Conservation (phyloP, 2,888 invertebrate genomes). For the Cheilosia impressa region DNA sequence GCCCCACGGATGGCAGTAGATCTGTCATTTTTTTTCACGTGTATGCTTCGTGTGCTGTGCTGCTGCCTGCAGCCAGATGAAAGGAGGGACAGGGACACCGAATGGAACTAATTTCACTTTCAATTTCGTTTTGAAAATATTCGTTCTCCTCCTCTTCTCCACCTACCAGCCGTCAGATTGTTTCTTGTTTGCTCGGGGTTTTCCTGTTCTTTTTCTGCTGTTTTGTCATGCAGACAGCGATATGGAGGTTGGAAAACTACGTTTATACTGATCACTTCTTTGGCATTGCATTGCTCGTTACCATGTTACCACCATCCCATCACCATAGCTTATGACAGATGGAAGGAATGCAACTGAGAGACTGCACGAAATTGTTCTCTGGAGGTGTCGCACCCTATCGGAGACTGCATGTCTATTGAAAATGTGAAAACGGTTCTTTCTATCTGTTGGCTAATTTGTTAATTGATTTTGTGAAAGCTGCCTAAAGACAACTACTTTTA, state of each 20-base stretch:
- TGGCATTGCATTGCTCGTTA: constrained; percentile 20
- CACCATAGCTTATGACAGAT: constrained; percentile 10
- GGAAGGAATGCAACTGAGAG: neutral
- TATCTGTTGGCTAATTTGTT: too few relatives aligned
- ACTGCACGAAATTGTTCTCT: neutral
- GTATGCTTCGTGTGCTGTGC: neutral
- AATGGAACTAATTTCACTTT: constrained; percentile 70
- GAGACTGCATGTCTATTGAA: neutral
- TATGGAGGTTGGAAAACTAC: constrained; percentile 40
- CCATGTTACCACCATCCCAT: neutral
- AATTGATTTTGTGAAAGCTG: too few relatives aligned
- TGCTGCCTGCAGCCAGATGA: neutral
- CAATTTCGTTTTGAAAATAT: constrained; percentile 63
- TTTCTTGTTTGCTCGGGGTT: constrained; percentile 16
- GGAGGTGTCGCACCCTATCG: constrained; percentile 1
- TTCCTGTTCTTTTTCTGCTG: neutral
- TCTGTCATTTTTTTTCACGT: constrained; percentile 30
- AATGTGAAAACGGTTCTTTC: neutral
- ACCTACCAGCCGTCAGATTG: neutral
- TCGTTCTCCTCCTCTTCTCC: constrained; percentile 27
- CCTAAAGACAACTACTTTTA: too few relatives aligned
- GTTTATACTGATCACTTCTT: constrained; percentile 50
- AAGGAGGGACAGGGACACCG: constrained; percentile 31
- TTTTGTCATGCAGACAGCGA: constrained; percentile 11
- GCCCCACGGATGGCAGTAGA: constrained; percentile 32